Conservation (phyloP, 2,113 vertebrate genomes). For the Pteruthius melanotis region DNA sequence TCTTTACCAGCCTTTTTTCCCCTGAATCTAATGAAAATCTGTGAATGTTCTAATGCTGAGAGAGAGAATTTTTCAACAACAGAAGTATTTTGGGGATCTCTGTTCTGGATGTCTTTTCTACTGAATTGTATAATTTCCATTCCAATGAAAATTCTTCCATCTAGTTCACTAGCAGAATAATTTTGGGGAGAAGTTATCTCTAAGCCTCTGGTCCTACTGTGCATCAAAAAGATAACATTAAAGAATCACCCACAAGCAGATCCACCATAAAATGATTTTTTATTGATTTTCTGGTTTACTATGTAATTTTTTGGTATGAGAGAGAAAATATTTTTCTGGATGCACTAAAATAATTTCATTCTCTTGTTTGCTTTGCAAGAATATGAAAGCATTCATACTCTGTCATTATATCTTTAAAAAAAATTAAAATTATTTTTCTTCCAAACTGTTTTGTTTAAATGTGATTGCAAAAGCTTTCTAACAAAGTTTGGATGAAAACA, state of each 20-base stretch:
- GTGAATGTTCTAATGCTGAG: background rate
- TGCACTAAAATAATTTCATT: background rate
- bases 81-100: background rate
- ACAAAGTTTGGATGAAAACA: background rate
- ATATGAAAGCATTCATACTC: background rate
- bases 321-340: slow-evolving; percentile 9
- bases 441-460: background rate
- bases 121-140: slow-evolving; percentile 67
- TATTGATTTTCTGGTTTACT: slow-evolving; percentile 67
- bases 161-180: slow-evolving; percentile 68
- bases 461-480: background rate
- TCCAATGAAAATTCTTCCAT: slow-evolving; percentile 77
- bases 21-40: background rate
- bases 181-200: slow-evolving; percentile 61
- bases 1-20: background rate
- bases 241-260: slow-evolving; percentile 75
- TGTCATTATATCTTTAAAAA: background rate
- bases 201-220: slow-evolving; percentile 72
- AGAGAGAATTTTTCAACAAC: background rate
- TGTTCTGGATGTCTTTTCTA: slow-evolving; percentile 75
- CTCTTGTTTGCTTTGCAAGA: background rate
- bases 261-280: slow-evolving; percentile 62
- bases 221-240: slow-evolving; percentile 73
- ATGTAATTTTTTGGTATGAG: slow-evolving; percentile 1
- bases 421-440: background rate